Conservation (phyloP, 2,797 vertebrate species). For the Alosa sapidissima region DNA sequence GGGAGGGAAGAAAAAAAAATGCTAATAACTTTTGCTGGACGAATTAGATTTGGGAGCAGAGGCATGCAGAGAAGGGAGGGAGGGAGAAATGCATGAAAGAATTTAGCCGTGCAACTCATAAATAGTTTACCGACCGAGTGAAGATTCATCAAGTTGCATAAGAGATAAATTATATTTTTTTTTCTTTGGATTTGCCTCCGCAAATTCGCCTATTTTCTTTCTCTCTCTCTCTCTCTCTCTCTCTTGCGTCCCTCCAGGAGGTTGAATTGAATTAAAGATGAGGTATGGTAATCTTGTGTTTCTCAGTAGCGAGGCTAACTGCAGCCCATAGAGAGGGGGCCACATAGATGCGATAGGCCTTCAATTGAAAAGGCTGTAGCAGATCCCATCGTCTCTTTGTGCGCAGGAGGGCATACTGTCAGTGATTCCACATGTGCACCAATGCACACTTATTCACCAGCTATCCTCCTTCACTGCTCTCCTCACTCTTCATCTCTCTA, state of each 20-base stretch:
- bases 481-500: not conserved
- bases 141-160: slow-evolving; percentile 62
- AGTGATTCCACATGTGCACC: slow-evolving; percentile 27
- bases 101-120: slow-evolving; percentile 58
- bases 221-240: slow-evolving; percentile 1
- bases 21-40: slow-evolving; percentile 55
- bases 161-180: slow-evolving; percentile 61
- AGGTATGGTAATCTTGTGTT: slow-evolving; percentile 50
- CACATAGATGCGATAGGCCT: slow-evolving; percentile 44
- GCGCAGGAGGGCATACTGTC: slow-evolving; percentile 49
- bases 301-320: slow-evolving; percentile 43
- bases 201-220: slow-evolving; percentile 27
- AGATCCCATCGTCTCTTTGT: slow-evolving; percentile 44
- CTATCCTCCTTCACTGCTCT: not conserved
- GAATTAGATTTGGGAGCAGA: slow-evolving; percentile 57
- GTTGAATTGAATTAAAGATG: slow-evolving; percentile 60
- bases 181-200: slow-evolving; percentile 45
- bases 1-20: slow-evolving; percentile 49
- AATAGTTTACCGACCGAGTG: slow-evolving; percentile 62
- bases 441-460: not conserved
- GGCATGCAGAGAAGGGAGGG: slow-evolving; percentile 26
- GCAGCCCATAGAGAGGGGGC: slow-evolving; percentile 48
- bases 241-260: slow-evolving; percentile 39
- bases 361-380: slow-evolving; percentile 50
- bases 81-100: slow-evolving; percentile 55